Base-by-base conservation (phyloP, 2,113 vertebrate species). In the Oreochromis aureus region DNA sequence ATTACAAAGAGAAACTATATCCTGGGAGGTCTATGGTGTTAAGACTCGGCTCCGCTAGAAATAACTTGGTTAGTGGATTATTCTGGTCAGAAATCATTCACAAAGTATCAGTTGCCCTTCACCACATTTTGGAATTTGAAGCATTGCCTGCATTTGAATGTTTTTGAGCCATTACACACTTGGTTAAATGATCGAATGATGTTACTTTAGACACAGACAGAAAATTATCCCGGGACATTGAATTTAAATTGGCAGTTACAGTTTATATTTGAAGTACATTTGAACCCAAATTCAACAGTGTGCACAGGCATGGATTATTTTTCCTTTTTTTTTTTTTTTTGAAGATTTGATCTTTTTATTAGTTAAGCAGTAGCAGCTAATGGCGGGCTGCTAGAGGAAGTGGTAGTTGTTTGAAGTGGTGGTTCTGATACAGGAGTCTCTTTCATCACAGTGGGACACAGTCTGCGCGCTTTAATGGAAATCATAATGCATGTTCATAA, bases 401-500 rank as follows among this genome's bases (percentile, higher is more conserved):
- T 85, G 39, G 30, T 81, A 36, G 15, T 32, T 90, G 93, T 95
- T 96, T 95, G 94, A 96, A 96, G 94, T 94, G 88, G 90, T 39
- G 19, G 5, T 80, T 58, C 88, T 83, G 87, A 92, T 93, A 93
- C 89, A 80, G 87, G 83, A 88, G 93, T 86, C 91, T 85, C 95
- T 97, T 96, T 96, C 91, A 94, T 96, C 93, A 94, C 90, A 93
- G 91, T 51, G 1, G 93, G 88, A 30, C 92, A 92, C 94, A 90
- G 87, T 87, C 24, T 34, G 81, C 30, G 87, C 88, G 82, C 92
- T 84, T 93, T 95, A 95, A 95, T 96, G 93, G 94, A 96, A 96
- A 95, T 96, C 92, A 95, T 95, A 96, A 95, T 94, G 85, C 87
- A 91, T 93, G 91, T 95, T 95, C 91, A 95, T 93, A 95, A 94